Evolutionary conservation across 2,888 invertebrate species (phyloP), one percentile per base, ranked within the genome.

Genomic region (Agrilus biguttatus): DNA sequence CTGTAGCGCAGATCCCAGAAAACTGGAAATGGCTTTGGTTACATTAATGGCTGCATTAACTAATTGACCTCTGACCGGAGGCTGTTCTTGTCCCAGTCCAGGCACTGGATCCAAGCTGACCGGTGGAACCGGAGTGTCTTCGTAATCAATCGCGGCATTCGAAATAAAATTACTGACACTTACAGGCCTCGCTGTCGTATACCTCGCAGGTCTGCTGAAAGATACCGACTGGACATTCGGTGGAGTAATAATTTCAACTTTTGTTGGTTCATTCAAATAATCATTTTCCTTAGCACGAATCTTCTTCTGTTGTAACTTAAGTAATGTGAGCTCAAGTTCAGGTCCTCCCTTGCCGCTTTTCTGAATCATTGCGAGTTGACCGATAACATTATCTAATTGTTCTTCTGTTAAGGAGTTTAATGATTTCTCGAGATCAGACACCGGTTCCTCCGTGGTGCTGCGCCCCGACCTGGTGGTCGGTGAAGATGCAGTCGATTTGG

Each of bases 1-100:
- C 77, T 83, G 81, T 57, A 85, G 74, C 43, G 84, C 83, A 56
- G 80, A 77, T 53, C 83, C 83, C 55, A 85, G 71, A 65, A 85
- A 83, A 63, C 79, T 78, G 46, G 83, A 81, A 61, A 85, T 82
- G 2, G 82, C 81, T 62, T 79, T 75, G 23, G 83, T 83, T 47
- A 83, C 82, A 55, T 83, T 82, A 51, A 83, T 78, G 45, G 83
- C 83, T 14, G 83, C 81, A 43, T 76, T 79, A 40, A 83, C 73
- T 45, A 83, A 71, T 61, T 71, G 70, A 47, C 64, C 68, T 45
- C 70, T 60, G 34, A 68, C 61, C 40, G 62, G 54, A 14, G 59
- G 53, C 37, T 53, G 48, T 17, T 51, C 56, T 42, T 59, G 57
- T 36, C 53, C 53, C 8, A 66, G 54, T 6, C 66, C 67, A 12